Evolutionary conservation across 2,113 vertebrate genomes (phyloP).

Genomic region (Pyrgilauda ruficollis): DNA sequence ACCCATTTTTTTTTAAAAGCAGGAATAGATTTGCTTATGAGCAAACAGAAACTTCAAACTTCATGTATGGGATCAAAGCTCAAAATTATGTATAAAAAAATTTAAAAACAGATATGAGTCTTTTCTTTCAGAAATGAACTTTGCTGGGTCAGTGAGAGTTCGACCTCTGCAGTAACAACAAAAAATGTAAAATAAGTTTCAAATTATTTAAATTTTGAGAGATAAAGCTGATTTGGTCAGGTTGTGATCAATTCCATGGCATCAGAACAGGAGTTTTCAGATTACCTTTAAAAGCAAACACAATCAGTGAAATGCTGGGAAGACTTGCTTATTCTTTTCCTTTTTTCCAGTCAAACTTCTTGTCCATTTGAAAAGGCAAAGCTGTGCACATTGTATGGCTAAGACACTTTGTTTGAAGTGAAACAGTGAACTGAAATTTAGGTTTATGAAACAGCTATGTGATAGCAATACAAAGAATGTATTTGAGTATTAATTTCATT

Average conservation of each 20-base stretch:
- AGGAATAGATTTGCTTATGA: neutral
- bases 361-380: neutral
- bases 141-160: neutral
- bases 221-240: neutral
- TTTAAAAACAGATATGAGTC: neutral
- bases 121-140: neutral
- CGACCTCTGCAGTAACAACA: neutral
- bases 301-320: neutral
- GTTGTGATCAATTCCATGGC: neutral
- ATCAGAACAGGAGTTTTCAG: neutral
- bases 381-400: neutral
- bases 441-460: neutral
- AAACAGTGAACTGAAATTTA: neutral
- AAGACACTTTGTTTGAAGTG: neutral
- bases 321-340: neutral
- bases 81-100: neutral
- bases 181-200: neutral
- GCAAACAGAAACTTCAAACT: neutral
- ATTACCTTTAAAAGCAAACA: neutral
- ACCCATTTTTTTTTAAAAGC: neutral
- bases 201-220: neutral
- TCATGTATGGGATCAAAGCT: neutral
- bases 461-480: neutral
- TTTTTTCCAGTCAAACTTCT: neutral
- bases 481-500: neutral